Percentiles rank a stretch among this genome's conserved stretches.
Evolutionary conservation across 2,888 invertebrate genomes (phyloP).

Genomic region (Volucella zonaria): DNA sequence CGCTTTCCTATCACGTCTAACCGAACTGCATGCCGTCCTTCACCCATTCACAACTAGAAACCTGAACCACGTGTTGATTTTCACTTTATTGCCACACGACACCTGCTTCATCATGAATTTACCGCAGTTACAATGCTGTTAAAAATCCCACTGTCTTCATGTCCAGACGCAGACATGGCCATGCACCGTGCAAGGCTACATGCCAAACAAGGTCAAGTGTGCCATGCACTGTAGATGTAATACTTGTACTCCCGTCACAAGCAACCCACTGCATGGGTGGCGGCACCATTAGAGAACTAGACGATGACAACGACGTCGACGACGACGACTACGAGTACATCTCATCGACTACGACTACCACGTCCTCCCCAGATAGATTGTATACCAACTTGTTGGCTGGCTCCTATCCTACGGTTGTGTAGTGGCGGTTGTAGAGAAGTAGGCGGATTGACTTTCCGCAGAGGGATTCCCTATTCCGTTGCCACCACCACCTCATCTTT

Average conservation of each 20-base stretch:
- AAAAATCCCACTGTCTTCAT: constrained; percentile 39
- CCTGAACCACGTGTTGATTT: constrained; percentile 45
- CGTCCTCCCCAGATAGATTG: constrained; percentile 55
- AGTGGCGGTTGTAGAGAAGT: constrained; percentile 11
- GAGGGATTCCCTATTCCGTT: constrained; percentile 64
- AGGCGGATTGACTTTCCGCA: constrained; percentile 54
- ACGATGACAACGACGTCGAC: constrained; percentile 39
- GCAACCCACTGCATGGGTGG: constrained; percentile 36
- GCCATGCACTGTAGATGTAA: constrained; percentile 44
- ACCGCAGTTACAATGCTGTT: constrained; percentile 30
- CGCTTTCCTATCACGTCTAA: background rate
- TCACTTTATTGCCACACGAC: constrained; percentile 50
- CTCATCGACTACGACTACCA: constrained; percentile 13
- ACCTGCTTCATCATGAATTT: constrained; percentile 18
- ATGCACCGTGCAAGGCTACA: constrained; percentile 37
- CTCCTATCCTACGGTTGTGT: constrained; percentile 39
- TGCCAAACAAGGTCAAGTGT: constrained; percentile 67
- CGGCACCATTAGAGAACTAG: constrained; percentile 66
- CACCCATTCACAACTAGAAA: constrained; percentile 46
- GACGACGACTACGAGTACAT: constrained; percentile 31
- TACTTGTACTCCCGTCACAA: constrained; percentile 11
- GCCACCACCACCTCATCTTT: background rate
- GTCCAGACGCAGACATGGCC: constrained; percentile 39
- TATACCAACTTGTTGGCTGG: constrained; percentile 68
- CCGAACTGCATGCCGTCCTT: constrained; percentile 18